Base-by-base conservation (phyloP, 2,113 vertebrate genomes). In the Sminthopsis crassicaudata region DNA sequence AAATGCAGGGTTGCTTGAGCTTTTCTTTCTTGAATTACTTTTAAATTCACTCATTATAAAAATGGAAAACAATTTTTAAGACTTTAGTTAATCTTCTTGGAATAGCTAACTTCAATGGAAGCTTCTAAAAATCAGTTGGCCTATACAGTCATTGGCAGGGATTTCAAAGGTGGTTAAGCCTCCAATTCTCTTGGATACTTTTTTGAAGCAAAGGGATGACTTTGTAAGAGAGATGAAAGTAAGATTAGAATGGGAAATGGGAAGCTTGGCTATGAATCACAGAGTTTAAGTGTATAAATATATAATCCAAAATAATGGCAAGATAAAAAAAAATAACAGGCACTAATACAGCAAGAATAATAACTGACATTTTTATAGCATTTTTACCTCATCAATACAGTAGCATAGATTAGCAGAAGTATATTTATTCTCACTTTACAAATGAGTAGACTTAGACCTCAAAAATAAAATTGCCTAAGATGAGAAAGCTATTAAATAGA, bases 201-300 rank as follows among this genome's bases (percentile, higher is more conserved):
- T 46, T 90, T 46, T 48, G 48, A 90, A 50, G 46, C 46, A 50
- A 51, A 90, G 27, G n/a, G 46, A 48, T 90, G 48, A 84, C 48
- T 90, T 46, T 90, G 48, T 46, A 50, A 46, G 46, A 90, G 89
- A 27, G 46, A 90, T 90, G 27, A 90, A 90, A 51, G 46, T 90
- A 50, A 25, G 89, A 90, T 90, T 90, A 90, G 14, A 90, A 90
- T 51, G 24, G 24, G 48, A 48, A 90, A 90, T 90, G 46, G 89
- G 89, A 90, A 90, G 46, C 48, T 90, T 90, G 89, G 89, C 89
- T 46, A 90, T 30, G 46, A 90, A 90, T 90, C 89, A 90, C 46
- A 90, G 46, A 51, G 89, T 51, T 48, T 90, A 12, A 48, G 23
- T 90, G 89, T 50, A 90, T 90, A 48, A 90, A 2, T 25, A 25